These are phyloP conservation scores for Actias luna DNA, from an alignment of 2,888 invertebrate species.

Conservation along the genomic window DNA sequence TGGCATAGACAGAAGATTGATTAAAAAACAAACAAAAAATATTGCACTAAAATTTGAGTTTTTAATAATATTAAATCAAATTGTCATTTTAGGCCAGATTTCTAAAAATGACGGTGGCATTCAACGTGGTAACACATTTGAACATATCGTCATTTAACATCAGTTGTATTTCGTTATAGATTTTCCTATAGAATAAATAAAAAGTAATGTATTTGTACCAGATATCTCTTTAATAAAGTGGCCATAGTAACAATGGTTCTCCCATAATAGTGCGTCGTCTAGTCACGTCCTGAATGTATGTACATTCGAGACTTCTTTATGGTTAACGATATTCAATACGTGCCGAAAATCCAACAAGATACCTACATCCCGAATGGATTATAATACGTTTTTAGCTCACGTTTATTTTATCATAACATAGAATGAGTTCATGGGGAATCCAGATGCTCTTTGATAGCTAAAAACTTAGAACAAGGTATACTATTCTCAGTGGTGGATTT, in stretches of 20 bases:
- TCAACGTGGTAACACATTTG: too few relatives aligned
- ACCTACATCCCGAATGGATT: neutral
- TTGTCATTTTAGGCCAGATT: too few relatives aligned
- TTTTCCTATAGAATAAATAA: too few relatives aligned
- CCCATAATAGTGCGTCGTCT: neutral
- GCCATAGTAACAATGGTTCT: conserved; percentile 5
- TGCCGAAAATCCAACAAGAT: conserved; percentile 10
- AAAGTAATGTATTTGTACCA: neutral
- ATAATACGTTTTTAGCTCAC: conserved; percentile 2
- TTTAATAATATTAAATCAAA: too few relatives aligned
- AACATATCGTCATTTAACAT: too few relatives aligned
- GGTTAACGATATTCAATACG: conserved; percentile 13
- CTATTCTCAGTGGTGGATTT: too few relatives aligned
- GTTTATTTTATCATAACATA: neutral
- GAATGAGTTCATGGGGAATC: neutral
- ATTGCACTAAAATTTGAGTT: too few relatives aligned
- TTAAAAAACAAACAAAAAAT: too few relatives aligned
- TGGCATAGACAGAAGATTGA: too few relatives aligned
- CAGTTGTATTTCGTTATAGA: too few relatives aligned
- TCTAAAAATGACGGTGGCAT: too few relatives aligned
- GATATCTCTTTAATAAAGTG: too few relatives aligned
- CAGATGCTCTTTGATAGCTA: neutral
- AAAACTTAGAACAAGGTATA: neutral
- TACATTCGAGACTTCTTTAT: conserved; percentile 5
- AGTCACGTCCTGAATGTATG: conserved; percentile 13